Evolutionary conservation across 2,113 vertebrate genomes (phyloP).

Genomic region (Ascaphus truei): DNA sequence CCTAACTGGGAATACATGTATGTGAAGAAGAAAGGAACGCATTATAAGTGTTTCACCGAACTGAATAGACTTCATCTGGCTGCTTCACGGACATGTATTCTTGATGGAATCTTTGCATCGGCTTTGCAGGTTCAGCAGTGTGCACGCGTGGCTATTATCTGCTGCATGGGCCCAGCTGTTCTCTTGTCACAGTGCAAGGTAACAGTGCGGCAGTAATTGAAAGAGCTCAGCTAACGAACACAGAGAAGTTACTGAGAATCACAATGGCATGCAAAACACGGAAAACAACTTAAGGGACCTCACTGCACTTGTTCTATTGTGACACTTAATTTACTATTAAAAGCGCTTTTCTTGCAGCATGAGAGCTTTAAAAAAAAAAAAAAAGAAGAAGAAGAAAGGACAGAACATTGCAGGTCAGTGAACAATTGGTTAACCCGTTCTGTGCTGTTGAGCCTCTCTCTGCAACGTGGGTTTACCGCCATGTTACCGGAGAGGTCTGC

Average conservation of each 20-base stretch:
- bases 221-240: not conserved
- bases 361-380: too few species aligned
- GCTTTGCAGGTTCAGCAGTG: not conserved
- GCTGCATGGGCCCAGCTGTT: not conserved
- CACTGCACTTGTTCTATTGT: not conserved
- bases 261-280: not conserved
- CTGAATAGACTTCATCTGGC: too few species aligned
- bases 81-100: too few species aligned
- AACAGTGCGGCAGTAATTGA: not conserved
- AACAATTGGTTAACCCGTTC: too few species aligned
- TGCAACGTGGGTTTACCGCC: too few species aligned
- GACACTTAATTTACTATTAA: not conserved
- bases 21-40: too few species aligned
- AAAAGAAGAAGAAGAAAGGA: too few species aligned
- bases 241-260: not conserved
- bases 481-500: too few species aligned
- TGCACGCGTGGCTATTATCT: too few species aligned
- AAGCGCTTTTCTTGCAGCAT: not conserved
- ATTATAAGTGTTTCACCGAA: too few species aligned
- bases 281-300: not conserved
- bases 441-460: too few species aligned
- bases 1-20: too few species aligned
- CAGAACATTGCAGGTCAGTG: not conserved
- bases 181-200: not conserved
- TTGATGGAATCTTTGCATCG: not conserved